These are phyloP conservation scores for Glomeris maerens DNA, from an alignment of 1,140 invertebrate genomes.

Conservation along the genomic window DNA sequence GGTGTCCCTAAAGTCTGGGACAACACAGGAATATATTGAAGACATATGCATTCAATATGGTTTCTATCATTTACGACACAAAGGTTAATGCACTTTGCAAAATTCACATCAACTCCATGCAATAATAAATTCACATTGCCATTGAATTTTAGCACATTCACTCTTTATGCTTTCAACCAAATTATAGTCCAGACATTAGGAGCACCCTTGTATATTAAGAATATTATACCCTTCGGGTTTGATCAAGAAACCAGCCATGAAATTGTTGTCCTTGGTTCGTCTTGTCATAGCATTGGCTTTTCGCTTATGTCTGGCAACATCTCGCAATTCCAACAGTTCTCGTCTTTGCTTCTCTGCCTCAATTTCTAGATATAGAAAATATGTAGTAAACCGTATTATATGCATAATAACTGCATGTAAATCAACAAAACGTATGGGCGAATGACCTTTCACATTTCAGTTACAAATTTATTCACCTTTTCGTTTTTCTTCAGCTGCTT, in stretches of 20 bases:
- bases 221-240: neutral
- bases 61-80: neutral
- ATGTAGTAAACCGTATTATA: no score
- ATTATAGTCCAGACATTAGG: neutral
- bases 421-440: no score
- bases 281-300: slow-evolving; percentile 10
- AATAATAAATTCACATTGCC: neutral
- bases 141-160: neutral
- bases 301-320: slow-evolving; percentile 6
- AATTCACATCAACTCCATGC: neutral
- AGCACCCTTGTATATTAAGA: neutral
- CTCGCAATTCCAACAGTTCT: slow-evolving; percentile 4
- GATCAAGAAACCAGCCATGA: neutral
- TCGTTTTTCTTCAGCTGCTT: neutral
- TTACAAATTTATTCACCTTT: neutral
- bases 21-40: no score
- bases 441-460: neutral
- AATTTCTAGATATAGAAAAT: neutral
- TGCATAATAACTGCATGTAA: no score
- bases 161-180: neutral
- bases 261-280: slow-evolving; percentile 11
- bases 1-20: no score
- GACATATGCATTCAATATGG: no score
- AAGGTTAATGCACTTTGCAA: neutral
- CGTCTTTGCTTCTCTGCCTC: neutral